These are phyloP conservation scores for Halesus radiatus DNA, from an alignment of 1,140 invertebrate genomes.

Conservation along the genomic window DNA sequence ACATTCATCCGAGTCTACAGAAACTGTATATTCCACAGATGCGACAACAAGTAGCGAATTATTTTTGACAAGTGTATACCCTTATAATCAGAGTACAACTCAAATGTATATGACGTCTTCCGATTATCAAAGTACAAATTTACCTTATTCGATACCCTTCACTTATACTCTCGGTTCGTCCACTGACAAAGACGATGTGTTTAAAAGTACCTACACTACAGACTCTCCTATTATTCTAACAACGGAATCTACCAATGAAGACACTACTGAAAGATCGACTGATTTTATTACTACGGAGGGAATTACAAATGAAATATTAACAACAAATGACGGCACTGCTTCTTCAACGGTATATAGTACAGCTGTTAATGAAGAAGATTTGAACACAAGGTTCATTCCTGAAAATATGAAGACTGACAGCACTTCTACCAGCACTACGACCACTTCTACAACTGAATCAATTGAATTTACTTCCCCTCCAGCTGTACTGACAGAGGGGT, in stretches of 20 bases:
- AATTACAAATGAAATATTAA: conserved; percentile 29
- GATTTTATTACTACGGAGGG: conserved; percentile 17
- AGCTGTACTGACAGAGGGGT: conserved; percentile 17
- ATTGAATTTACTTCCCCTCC: conserved; percentile 23
- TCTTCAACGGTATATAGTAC: not conserved
- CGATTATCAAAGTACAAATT: conserved; percentile 37
- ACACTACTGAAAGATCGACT: conserved; percentile 7
- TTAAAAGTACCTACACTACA: conserved; percentile 7
- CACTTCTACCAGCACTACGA: not conserved
- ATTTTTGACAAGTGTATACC: conserved; percentile 19
- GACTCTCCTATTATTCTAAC: not conserved
- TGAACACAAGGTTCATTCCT: conserved; percentile 27
- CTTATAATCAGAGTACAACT: conserved; percentile 21
- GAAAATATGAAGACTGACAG: conserved; percentile 22
- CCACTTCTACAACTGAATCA: not conserved
- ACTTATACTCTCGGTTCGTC: not conserved
- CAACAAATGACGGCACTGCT: conserved; percentile 1
- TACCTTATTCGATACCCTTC: conserved; percentile 23
- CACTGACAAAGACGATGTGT: conserved; percentile 10
- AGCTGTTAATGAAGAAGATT: conserved; percentile 1
- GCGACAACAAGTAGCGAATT: conserved; percentile 19
- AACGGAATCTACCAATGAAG: not conserved
- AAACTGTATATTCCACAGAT: conserved; percentile 18
- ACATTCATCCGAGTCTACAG: not conserved
- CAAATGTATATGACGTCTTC: conserved; percentile 41